Evolutionary conservation across 2,888 invertebrate species (phyloP).

Genomic region (Tachina fera): DNA sequence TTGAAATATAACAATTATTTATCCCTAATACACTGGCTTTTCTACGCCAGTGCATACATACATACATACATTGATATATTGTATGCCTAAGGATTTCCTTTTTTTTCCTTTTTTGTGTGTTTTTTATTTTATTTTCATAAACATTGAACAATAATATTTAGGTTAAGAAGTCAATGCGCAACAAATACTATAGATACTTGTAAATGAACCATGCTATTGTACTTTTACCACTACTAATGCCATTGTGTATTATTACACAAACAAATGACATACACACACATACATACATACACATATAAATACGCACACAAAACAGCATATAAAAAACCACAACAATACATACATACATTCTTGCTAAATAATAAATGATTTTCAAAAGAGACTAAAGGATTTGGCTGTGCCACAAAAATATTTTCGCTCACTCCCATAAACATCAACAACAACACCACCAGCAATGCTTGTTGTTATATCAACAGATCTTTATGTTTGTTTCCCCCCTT

Average conservation of each 20-base stretch:
- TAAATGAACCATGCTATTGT: constrained; percentile 61
- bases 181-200: constrained; percentile 65
- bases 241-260: background rate
- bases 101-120: background rate
- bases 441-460: background rate
- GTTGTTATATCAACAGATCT: constrained; percentile 17
- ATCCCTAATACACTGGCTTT: background rate
- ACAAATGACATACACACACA: constrained; percentile 11
- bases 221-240: constrained; percentile 36
- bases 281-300: background rate
- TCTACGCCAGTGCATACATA: background rate
- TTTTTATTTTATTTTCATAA: constrained; percentile 38
- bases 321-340: constrained; percentile 54
- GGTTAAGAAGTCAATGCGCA: constrained; percentile 72
- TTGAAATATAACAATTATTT: background rate
- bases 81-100: constrained; percentile 19
- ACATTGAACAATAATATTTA: constrained; percentile 66
- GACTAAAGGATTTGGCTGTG: constrained; percentile 44
- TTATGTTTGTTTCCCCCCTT: constrained; percentile 17
- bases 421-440: background rate
- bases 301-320: background rate
- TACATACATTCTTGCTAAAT: constrained; percentile 56
- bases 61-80: background rate
- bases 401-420: constrained; percentile 6
- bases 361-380: constrained; percentile 61